Evolutionary conservation across 2,113 vertebrate species (phyloP).

Genomic region (Recurvirostra avosetta): DNA sequence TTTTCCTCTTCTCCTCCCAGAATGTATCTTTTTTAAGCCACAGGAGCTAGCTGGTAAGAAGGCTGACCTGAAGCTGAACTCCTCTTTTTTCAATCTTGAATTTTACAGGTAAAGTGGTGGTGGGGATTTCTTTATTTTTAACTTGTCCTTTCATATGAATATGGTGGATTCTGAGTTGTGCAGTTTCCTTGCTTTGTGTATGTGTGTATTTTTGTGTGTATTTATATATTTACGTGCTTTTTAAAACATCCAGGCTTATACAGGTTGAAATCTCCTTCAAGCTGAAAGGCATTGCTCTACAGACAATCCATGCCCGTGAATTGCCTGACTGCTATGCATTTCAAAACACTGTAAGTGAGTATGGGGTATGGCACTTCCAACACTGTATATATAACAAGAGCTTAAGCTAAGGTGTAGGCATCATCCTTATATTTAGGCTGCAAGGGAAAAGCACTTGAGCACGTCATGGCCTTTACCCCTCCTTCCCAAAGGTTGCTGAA

Average conservation of each 20-base stretch:
- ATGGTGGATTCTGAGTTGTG: not conserved
- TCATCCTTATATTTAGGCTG: not conserved
- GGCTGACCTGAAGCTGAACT: slow-evolving; percentile 79
- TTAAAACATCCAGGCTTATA: slow-evolving; percentile 79
- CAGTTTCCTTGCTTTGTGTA: not conserved
- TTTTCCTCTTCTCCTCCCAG: slow-evolving; percentile 62
- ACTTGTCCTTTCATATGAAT: not conserved
- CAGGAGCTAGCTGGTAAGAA: slow-evolving; percentile 35
- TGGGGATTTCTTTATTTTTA: not conserved
- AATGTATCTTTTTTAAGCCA: slow-evolving; percentile 80
- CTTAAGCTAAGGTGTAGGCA: not conserved
- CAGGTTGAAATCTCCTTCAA: slow-evolving; percentile 85
- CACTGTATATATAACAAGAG: not conserved
- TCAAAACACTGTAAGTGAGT: slow-evolving; percentile 79
- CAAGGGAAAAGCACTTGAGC: not conserved
- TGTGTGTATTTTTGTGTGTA: not conserved
- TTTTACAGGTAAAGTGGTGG: slow-evolving; percentile 85
- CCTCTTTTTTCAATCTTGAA: slow-evolving; percentile 87
- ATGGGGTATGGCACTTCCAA: not conserved
- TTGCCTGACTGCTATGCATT: slow-evolving; percentile 92
- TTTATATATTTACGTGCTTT: not conserved
- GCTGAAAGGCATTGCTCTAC: slow-evolving; percentile 91
- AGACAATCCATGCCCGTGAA: slow-evolving; percentile 86
- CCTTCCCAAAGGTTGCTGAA: not conserved
- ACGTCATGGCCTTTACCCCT: not conserved